phyloP scores from a whole-genome alignment of 2,888 invertebrate species.

The Notodonta dromedarius region DNA sequence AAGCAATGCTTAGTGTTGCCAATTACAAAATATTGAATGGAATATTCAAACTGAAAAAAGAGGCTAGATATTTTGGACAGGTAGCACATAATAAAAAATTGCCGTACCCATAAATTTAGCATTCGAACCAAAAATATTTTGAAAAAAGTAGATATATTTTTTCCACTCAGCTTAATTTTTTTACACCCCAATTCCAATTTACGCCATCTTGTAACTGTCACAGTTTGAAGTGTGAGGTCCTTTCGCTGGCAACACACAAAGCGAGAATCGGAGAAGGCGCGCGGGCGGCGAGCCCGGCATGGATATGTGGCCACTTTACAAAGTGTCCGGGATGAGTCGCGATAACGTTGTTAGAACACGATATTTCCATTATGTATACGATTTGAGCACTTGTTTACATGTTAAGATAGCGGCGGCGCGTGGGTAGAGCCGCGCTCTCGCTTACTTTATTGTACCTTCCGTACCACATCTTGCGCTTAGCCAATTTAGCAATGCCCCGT shows the following conservation, averaged over 20 bases:
- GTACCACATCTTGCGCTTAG: slow-evolving; percentile 60
- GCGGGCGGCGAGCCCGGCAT: slow-evolving; percentile 50
- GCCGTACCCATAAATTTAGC: too few relatives aligned
- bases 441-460: slow-evolving; percentile 48
- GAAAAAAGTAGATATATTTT: too few relatives aligned
- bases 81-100: too few relatives aligned
- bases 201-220: too few relatives aligned
- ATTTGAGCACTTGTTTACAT: slow-evolving; percentile 83
- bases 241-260: neutral
- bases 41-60: neutral
- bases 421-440: slow-evolving; percentile 64
- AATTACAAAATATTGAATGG: neutral
- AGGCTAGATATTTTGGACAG: neutral
- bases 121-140: too few relatives aligned
- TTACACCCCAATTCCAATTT: too few relatives aligned
- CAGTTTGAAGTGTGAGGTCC: too few relatives aligned
- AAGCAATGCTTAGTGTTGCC: slow-evolving; percentile 29
- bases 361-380: slow-evolving; percentile 85
- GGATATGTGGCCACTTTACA: slow-evolving; percentile 80
- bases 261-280: slow-evolving; percentile 9
- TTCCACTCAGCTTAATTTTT: too few relatives aligned
- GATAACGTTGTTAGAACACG: slow-evolving; percentile 84
- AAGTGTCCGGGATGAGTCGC: slow-evolving; percentile 82
- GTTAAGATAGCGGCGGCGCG: slow-evolving; percentile 76
- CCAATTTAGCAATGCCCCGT: slow-evolving; percentile 53